phyloP scores from a whole-genome alignment of 2,797 vertebrate genomes.

The Acrossocheilus wenchowensis region DNA sequence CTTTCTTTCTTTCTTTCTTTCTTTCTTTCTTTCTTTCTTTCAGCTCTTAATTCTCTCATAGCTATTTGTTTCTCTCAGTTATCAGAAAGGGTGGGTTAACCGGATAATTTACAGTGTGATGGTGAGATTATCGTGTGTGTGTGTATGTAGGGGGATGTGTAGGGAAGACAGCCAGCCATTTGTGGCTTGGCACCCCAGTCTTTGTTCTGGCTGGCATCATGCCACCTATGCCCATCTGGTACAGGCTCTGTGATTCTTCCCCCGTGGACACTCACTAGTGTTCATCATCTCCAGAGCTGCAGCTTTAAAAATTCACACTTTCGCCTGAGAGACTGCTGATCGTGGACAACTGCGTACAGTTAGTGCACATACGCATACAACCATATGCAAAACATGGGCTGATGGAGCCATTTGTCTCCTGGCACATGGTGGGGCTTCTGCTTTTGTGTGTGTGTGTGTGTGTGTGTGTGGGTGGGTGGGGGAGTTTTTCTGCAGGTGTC shows the following conservation, averaged over 20 bases:
- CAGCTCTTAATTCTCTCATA: background rate
- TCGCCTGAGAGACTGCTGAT: constrained; percentile 60
- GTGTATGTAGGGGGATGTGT: constrained; percentile 12
- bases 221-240: constrained; percentile 75
- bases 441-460: background rate
- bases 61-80: background rate
- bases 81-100: constrained; percentile 41
- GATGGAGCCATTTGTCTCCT: constrained; percentile 26
- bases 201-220: constrained; percentile 65
- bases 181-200: constrained; percentile 50
- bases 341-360: background rate
- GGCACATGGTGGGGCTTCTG: background rate
- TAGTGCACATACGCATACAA: background rate
- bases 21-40: background rate
- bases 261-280: constrained; percentile 70
- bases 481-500: constrained; percentile 11
- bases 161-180: constrained; percentile 41
- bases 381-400: background rate
- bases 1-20: too few relatives aligned
- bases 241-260: constrained; percentile 64
- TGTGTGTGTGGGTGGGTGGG: too few relatives aligned
- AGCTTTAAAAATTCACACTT: constrained; percentile 75
- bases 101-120: constrained; percentile 37
- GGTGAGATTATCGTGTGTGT: constrained; percentile 15
- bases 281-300: constrained; percentile 73